Base-by-base conservation (phyloP, 2,888 invertebrate species). In the Melieria crassipennis region DNA sequence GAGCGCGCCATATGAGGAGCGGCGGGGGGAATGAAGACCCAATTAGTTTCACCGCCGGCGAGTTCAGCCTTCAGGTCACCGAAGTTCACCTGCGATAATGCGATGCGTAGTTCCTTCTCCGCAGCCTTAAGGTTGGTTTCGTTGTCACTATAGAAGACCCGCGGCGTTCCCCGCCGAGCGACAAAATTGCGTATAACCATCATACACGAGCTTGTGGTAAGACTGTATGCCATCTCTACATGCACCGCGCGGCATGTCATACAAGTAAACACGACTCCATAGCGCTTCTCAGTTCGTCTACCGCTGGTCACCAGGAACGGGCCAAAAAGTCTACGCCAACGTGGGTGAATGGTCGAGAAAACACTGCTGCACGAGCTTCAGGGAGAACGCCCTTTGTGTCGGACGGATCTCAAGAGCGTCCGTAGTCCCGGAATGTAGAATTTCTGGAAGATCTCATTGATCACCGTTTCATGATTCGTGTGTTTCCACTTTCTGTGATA, bases 211-310 rank as follows among this genome's bases (percentile, higher is more conserved):
- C 76, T 71, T 4, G 75, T 68, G 7, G 75, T 76, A 1, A 76
- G 46, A 56, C 71, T 72, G 43, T 73, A 65, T 5, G 76, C 74
- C 13, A 77, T 7, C 57, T 78, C 77, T 0, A 76, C 69, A n/a
- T 78, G 78, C 0, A 78, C 66, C 0, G 75, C 76, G 0, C 73
- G 76, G 6, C 73, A 30, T 0, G 78, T 78, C 1, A 77, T 64
- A 55, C 76, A 78, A 0, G 77, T 78, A 7, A 78, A 76, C 11
- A 76, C 13, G 4, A 75, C 76, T 3, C 76, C 75, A 76, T 75
- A 77, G 43, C 72, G 56, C n/a, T 78, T 79, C 58, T 77, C 75
- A 9, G 60, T 58, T 7, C 71, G 68, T 60, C 75, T 69, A 10
- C 75, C 75, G 58, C 76, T 57, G 4, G 70, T 72, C 4, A 74